A percentile compares a stretch with the other conserved stretches of the same genome.
Conservation (phyloP, 2,888 invertebrate genomes). For the Erannis defoliaria region DNA sequence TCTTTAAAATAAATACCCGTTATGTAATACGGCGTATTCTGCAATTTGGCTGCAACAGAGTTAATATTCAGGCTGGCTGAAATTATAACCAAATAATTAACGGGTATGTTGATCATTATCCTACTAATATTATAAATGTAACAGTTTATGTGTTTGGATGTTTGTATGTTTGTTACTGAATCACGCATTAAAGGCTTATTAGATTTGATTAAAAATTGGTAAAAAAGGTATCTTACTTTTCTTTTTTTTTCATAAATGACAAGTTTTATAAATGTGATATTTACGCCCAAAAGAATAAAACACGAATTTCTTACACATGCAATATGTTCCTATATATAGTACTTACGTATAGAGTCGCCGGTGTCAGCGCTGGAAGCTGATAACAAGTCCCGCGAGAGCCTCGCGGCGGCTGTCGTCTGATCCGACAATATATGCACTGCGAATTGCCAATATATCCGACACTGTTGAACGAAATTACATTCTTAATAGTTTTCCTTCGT, state of each 20-base stretch:
- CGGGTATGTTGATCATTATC: too few species aligned
- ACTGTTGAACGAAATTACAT: conserved; percentile 55
- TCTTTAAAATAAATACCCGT: too few species aligned
- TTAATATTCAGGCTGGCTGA: too few species aligned
- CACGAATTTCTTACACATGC: conserved; percentile 20
- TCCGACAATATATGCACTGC: conserved; percentile 60
- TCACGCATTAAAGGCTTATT: too few species aligned
- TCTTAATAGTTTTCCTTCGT: conserved; percentile 53
- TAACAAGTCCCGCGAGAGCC: conserved; percentile 54
- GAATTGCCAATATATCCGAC: conserved; percentile 65
- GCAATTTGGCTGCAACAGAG: too few species aligned
- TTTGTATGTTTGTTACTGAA: too few species aligned
- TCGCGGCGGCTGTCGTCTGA: conserved; percentile 49
- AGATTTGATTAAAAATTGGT: too few species aligned
- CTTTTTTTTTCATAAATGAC: background rate
- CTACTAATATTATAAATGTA: too few species aligned
- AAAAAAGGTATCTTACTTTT: too few species aligned
- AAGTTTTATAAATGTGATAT: conserved; percentile 6
- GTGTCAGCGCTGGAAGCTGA: conserved; percentile 45
- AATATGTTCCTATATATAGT: background rate
- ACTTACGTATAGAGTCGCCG: conserved; percentile 11
- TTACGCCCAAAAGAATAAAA: conserved; percentile 3
- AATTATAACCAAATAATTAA: too few species aligned
- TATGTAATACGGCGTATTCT: too few species aligned
- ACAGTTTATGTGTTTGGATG: too few species aligned